phyloP scores from a whole-genome alignment of 37 sponge, comb jelly and placozoan species.

The Ianthella basta region DNA sequence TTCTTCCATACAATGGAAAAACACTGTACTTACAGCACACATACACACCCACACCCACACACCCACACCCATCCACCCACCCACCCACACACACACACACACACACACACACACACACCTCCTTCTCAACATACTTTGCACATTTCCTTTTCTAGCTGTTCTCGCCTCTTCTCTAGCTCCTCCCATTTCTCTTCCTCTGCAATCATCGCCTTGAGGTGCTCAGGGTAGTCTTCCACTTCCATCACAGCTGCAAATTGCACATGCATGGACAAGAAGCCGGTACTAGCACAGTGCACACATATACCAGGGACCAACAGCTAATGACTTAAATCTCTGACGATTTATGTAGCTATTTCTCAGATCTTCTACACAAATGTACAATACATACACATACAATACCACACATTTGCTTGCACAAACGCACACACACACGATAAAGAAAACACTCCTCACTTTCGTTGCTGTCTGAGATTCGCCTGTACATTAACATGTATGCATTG shows the following conservation, averaged over 20 bases:
- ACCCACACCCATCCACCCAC: no score
- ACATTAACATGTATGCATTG: conserved; percentile 98
- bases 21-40: no score
- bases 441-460: conserved; percentile 60
- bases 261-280: not conserved
- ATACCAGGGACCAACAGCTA: no score
- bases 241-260: conserved; percentile 56
- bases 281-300: not conserved
- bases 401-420: not conserved
- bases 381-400: not conserved
- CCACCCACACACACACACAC: not conserved
- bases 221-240: conserved; percentile 58
- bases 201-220: conserved; percentile 62
- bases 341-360: no score
- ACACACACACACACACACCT: not conserved
- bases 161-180: conserved; percentile 44
- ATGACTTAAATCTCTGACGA: no score
- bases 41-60: not conserved
- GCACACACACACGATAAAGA: no score
- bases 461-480: conserved; percentile 56
- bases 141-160: conserved; percentile 70
- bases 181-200: conserved; percentile 52
- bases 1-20: no score
- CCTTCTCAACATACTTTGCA: conserved; percentile 65
- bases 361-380: not conserved